phyloP scores from a whole-genome alignment of 2,888 invertebrate genomes.

The Sepiola atlantica region DNA sequence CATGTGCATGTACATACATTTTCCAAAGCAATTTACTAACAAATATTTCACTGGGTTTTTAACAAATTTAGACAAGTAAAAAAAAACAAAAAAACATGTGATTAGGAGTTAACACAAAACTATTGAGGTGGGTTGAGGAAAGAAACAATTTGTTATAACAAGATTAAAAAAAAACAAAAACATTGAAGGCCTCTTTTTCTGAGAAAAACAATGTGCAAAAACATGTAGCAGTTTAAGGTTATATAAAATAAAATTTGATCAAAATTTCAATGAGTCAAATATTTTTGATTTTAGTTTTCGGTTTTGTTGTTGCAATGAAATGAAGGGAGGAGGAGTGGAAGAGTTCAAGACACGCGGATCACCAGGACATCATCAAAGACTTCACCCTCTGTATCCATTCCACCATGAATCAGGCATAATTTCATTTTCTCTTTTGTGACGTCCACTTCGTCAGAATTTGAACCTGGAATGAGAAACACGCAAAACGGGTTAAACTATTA shows the following conservation, averaged over 20 bases:
- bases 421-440: conserved; percentile 54
- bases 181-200: conserved; percentile 2
- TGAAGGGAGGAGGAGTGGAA: not conserved
- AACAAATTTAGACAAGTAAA: not conserved
- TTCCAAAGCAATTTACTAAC: not conserved
- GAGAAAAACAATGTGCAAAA: not conserved
- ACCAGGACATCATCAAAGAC: conserved; percentile 73
- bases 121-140: not conserved
- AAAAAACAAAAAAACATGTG: not conserved
- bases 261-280: not conserved
- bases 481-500: not conserved
- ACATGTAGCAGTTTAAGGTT: conserved; percentile 32
- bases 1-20: not conserved
- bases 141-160: not conserved
- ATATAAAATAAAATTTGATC: conserved; percentile 32
- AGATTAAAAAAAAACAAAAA: no score
- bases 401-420: conserved; percentile 69
- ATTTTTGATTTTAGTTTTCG: not conserved
- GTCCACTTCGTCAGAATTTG: not conserved
- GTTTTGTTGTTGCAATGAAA: not conserved
- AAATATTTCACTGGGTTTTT: conserved; percentile 8
- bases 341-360: conserved; percentile 50
- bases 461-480: not conserved
- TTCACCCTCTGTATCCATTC: conserved; percentile 74
- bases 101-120: not conserved